phyloP scores from a whole-genome alignment of 2,888 invertebrate species.

The Eupsilia transversa region DNA sequence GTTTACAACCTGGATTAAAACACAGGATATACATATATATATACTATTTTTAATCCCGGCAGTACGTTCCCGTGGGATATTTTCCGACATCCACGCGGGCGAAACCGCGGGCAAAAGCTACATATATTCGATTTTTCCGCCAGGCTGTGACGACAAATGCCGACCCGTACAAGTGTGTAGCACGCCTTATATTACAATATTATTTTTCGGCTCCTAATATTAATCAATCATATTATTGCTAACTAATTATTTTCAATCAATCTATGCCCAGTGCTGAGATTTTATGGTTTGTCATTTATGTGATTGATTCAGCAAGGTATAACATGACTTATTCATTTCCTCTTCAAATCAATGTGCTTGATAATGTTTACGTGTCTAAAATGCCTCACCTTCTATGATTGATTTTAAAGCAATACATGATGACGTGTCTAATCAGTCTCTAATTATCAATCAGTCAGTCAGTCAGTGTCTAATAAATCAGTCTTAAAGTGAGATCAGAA shows the following conservation, averaged over 20 bases:
- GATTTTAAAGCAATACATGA: neutral
- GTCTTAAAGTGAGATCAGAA: constrained; percentile 1
- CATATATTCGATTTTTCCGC: neutral
- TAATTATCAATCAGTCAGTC: neutral
- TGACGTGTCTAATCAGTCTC: constrained; percentile 9
- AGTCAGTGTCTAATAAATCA: neutral
- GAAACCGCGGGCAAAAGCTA: too few species aligned
- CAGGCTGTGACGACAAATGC: neutral
- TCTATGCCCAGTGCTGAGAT: neutral
- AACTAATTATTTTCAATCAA: constrained; percentile 25
- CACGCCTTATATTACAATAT: neutral
- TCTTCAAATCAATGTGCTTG: constrained; percentile 3
- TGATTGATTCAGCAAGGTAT: constrained; percentile 30
- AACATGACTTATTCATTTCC: constrained; percentile 33
- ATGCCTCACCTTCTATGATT: constrained; percentile 3
- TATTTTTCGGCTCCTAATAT: neutral
- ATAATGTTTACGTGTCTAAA: constrained; percentile 7
- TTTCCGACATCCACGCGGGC: too few species aligned
- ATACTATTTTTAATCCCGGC: too few species aligned
- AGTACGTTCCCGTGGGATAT: too few species aligned
- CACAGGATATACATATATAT: too few species aligned
- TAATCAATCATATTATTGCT: neutral
- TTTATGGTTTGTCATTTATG: constrained; percentile 25
- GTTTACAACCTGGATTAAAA: too few species aligned
- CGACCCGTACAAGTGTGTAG: too few species aligned